Evolutionary conservation across 2,888 invertebrate genomes (phyloP), one percentile per base, ranked within the genome.

Genomic region (Branchipolynoe longqiensis): DNA sequence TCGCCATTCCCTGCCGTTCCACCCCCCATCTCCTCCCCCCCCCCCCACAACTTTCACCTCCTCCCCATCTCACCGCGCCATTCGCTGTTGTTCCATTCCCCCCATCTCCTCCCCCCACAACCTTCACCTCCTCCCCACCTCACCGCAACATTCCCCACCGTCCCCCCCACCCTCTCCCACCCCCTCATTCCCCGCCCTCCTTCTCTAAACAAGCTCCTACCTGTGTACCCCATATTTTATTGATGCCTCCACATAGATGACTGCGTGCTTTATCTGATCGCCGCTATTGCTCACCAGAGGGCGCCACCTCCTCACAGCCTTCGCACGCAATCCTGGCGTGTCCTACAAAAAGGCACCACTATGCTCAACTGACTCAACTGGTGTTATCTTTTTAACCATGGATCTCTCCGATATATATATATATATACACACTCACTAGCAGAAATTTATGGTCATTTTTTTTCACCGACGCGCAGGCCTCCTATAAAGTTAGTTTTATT

Each of bases 221-320:
- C 36, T 38, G 3, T 69, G 69, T 69, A 69, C 33, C 36, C n/a
- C 69, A 69, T 69, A 12, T n/a, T 36, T 22, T 69, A 69, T 69
- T 69, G 69, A 69, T 69, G 69, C 14, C 36, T 33, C 3, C 38
- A 69, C 69, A 69, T 69, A 36, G 69, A 69, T 69, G 69, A 33
- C 36, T 33, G 1, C 38, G 38, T 38, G 69, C 36, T 14, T 18
- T 14, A n/a, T 18, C 38, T 38, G 69, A 33, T 18, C 69, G 38
- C n/a, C 36, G 22, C 69, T 4, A 18, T 22, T 48, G 22, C 69
- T 38, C 33, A 28, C 62, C 31, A 69, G 69, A 69, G 38, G 69
- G 36, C 69, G 69, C 36, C 38, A 33, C 69, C 18, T 22, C 2
- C 69, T 3, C n/a, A 18, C 69, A 12, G 38, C 1, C 1, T 69